Evolutionary conservation across 1,140 invertebrate genomes (phyloP).

Genomic region (Amphibalanus amphitrite): DNA sequence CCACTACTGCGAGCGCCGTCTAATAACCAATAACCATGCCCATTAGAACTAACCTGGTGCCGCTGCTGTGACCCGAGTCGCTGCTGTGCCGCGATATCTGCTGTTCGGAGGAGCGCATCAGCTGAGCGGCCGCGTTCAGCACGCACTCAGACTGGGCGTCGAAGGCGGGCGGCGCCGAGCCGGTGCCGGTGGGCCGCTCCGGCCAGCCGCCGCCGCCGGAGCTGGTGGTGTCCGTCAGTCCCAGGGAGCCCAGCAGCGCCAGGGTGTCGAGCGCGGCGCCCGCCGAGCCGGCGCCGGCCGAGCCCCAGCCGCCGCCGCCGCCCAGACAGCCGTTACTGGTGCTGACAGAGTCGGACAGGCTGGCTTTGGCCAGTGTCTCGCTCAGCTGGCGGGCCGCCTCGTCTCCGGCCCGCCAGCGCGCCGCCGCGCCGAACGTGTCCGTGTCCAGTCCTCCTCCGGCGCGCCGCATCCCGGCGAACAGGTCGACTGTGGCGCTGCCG

Average conservation of each 20-base stretch:
- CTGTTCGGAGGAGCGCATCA: not conserved
- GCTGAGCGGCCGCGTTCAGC: not conserved
- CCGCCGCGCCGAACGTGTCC: not conserved
- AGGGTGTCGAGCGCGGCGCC: not conserved
- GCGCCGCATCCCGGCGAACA: not conserved
- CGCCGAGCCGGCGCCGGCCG: not conserved
- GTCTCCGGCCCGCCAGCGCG: not conserved
- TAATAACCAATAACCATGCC: too few relatives aligned
- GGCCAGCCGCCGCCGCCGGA: too few relatives aligned
- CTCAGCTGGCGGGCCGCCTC: too few relatives aligned
- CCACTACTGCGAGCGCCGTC: too few relatives aligned
- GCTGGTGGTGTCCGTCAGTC: not conserved
- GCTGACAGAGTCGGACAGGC: not conserved
- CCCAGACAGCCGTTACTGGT: too few relatives aligned
- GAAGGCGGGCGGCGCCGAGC: not conserved
- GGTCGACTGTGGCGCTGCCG: not conserved
- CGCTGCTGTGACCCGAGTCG: constrained; percentile 23
- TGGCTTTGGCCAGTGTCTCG: not conserved
- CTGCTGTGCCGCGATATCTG: constrained; percentile 18
- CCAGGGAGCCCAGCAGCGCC: not conserved
- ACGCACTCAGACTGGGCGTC: not conserved
- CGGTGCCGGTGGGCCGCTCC: too few relatives aligned
- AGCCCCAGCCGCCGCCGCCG: too few relatives aligned
- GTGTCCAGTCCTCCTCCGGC: too few relatives aligned
- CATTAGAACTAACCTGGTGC: not conserved